Base-by-base conservation (phyloP, 2,888 invertebrate species). In the Drosophila setosimentum region DNA sequence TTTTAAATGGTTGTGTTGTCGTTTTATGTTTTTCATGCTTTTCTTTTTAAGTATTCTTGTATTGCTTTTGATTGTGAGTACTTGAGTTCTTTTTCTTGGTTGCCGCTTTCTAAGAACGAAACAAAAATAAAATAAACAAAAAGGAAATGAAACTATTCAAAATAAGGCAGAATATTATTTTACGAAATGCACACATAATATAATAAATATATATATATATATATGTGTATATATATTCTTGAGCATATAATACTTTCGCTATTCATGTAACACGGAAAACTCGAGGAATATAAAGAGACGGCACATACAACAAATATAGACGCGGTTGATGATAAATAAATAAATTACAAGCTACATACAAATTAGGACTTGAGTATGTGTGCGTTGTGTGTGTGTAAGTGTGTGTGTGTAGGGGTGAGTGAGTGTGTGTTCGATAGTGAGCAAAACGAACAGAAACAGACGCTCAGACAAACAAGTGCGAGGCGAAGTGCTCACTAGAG, bases 181-280 rank as follows among this genome's bases (percentile, higher is more conserved):
- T 71, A 78, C 50, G 65, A 80, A 80, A 78, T 81, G 81, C 74
- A 81, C 68, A 71, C 70, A 69, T 69, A 50, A 69, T 69, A 69
- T 50, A 49, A 62, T 55, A 61, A 29, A 65, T 65, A 21, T 54
- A 62, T 37, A 53, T 45, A 48, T 49, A 21, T 65, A 68, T 54
- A 49, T 37, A 40, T 30, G n/a, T 64, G 4, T 50, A 65, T 45
- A 57, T 75, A 62, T 75, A 71, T 71, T 80, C 78, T 88, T 86
- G 88, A 85, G 84, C 84, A 86, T 76, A 83, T 88, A 85, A 85
- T 85, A 85, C 84, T 88, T 81, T 86, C 57, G 64, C 67, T 69
- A 70, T 75, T 48, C 68, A 70, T 76, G 68, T 69, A 68, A 84
- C 72, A 77, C 63, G 58, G 42, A 65, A 69, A 68, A 48, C 21